Base-by-base conservation (phyloP, 2,888 invertebrate genomes). In the Lysandra coridon region DNA sequence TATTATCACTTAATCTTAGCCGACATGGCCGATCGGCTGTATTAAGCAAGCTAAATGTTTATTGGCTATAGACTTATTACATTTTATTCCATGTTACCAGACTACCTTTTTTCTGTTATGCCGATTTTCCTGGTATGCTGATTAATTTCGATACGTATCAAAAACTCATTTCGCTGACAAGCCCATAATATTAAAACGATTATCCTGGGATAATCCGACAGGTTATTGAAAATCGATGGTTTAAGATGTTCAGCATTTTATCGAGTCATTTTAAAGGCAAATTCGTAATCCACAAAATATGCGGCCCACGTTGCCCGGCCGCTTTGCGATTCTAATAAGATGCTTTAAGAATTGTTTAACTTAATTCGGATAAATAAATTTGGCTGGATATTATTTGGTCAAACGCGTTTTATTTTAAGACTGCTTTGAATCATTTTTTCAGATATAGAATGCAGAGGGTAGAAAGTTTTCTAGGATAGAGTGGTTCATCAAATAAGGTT, bases 211-310 rank as follows among this genome's bases (percentile, higher is more conserved):
- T 78, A 12, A 78, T 69, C 69, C 64, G 17, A n/a, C 44, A 44
- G 64, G 33, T 62, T 74, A 87, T 88, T 87, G 85, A 87, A 88
- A 88, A 87, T 86, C 88, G 87, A 88, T 88, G 85, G 83, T 82
- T 86, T 87, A 86, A 86, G 85, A 86, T 85, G 87, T 85, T 86
- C 84, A 85, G 86, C 83, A 86, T 86, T 87, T 85, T 88, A 91
- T 89, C 89, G 87, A 82, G 88, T 89, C 86, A 91, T 91, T 91
- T 91, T 86, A 91, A 91, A 91, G 88, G 91, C 90, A 91, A 91
- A 91, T 91, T 88, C 86, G 86, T 89, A 90, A 90, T 90, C 90
- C 88, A 82, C 83, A 83, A 87, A 89, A 88, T 89, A 90, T 89
- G 88, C 90, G 82, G 84, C 82, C 85, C 88, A 88, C 89, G 89